Percentiles rank a stretch among this genome's conserved stretches.
phyloP scores from a whole-genome alignment of 1,140 invertebrate species.

The Euura lappo region DNA sequence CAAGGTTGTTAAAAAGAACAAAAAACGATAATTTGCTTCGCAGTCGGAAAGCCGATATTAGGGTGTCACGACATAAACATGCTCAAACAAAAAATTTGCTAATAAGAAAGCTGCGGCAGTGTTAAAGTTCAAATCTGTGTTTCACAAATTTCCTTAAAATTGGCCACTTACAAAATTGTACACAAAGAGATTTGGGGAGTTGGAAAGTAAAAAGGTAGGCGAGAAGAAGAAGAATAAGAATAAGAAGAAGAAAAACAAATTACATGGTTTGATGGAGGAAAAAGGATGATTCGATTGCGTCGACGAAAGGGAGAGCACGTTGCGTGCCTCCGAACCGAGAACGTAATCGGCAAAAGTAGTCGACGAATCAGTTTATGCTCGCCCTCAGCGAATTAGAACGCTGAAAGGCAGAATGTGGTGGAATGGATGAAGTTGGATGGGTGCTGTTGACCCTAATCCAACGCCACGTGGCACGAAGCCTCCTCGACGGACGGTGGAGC shows the following conservation, averaged over 20 bases:
- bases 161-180: no score
- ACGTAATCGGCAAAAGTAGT: slow-evolving; percentile 4
- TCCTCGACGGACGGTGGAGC: neutral
- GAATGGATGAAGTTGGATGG: slow-evolving; percentile 6
- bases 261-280: neutral
- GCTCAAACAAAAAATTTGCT: no score
- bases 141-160: no score
- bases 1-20: no score
- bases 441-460: slow-evolving; percentile 6
- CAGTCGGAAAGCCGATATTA: no score
- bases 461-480: neutral
- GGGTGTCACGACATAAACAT: no score
- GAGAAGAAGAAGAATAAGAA: neutral
- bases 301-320: neutral
- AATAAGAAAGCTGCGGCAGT: no score
- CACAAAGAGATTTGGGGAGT: no score
- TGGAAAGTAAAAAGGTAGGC: neutral
- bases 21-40: no score
- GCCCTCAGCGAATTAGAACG: neutral
- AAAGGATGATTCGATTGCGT: neutral
- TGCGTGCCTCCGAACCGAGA: neutral
- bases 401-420: neutral
- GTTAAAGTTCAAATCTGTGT: no score
- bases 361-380: slow-evolving; percentile 2
- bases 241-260: neutral